Percentiles rank a stretch among this genome's conserved stretches.
Conservation (phyloP, 2,888 invertebrate genomes). For the Rotaria socialis region DNA sequence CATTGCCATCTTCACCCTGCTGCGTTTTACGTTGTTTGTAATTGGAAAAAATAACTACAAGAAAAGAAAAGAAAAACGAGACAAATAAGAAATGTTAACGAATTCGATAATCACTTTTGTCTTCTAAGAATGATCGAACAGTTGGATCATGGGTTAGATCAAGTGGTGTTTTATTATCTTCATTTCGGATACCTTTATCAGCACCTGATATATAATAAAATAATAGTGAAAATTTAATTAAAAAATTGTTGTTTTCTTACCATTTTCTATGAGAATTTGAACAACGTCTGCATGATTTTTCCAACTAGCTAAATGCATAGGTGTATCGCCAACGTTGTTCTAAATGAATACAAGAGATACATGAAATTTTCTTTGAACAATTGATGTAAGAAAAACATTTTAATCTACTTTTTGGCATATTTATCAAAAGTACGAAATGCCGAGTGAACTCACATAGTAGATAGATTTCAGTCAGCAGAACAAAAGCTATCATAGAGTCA, state of each 20-base stretch:
- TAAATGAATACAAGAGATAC: conserved; percentile 52
- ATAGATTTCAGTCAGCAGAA: too few relatives aligned
- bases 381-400: too few relatives aligned
- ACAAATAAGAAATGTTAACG: background rate
- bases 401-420: too few relatives aligned
- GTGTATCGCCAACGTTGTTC: conserved; percentile 69
- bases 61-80: background rate
- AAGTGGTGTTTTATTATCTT: conserved; percentile 62
- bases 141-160: conserved; percentile 63
- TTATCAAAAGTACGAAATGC: too few relatives aligned
- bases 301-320: conserved; percentile 66
- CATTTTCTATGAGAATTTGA: conserved; percentile 62
- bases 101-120: conserved; percentile 51
- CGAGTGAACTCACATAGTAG: too few relatives aligned
- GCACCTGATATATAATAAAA: conserved; percentile 56
- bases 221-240: background rate
- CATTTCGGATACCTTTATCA: conserved; percentile 62
- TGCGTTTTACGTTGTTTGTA: conserved; percentile 46
- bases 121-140: conserved; percentile 56
- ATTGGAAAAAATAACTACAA: background rate
- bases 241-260: conserved; percentile 49
- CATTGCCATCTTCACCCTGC: conserved; percentile 51
- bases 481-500: too few relatives aligned
- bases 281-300: conserved; percentile 65
- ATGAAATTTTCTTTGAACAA: too few relatives aligned